Conservation (phyloP, 2,797 vertebrate species). For the Apogon talboti region DNA sequence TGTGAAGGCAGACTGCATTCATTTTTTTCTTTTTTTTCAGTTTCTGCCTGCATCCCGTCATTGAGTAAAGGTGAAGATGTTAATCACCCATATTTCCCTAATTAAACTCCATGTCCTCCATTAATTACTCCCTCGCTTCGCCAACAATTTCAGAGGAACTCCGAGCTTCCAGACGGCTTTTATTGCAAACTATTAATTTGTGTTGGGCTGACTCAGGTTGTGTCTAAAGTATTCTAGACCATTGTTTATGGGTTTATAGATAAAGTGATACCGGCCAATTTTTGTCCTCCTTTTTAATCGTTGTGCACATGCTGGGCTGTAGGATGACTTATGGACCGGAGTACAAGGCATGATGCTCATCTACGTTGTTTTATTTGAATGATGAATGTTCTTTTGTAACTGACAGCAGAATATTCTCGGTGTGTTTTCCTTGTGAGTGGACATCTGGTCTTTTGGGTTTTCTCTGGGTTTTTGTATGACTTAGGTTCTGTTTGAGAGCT, state of each 20-base stretch:
- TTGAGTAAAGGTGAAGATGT: conserved; percentile 82
- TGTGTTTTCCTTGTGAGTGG: neutral
- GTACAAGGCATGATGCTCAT: neutral
- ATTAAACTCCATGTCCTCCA: conserved; percentile 82
- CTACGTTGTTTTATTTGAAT: neutral
- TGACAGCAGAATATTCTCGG: too few relatives aligned
- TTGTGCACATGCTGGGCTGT: conserved; percentile 54
- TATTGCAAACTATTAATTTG: conserved; percentile 86
- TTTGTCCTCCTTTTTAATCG: neutral
- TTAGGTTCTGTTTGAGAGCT: too few relatives aligned
- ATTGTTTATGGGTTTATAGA: conserved; percentile 67
- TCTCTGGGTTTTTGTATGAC: too few relatives aligned
- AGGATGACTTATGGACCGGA: conserved; percentile 41
- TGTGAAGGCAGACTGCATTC: conserved; percentile 12
- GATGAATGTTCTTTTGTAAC: neutral
- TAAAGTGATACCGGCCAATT: conserved; percentile 42
- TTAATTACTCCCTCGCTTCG: conserved; percentile 79
- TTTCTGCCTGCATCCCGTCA: conserved; percentile 67
- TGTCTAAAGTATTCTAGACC: conserved; percentile 63
- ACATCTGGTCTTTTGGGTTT: neutral
- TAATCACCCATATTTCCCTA: conserved; percentile 85
- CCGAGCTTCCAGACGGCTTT: conserved; percentile 75
- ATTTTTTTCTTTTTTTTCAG: conserved; percentile 32
- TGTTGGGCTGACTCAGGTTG: conserved; percentile 79
- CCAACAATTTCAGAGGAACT: conserved; percentile 79